Percentiles rank a stretch among this genome's conserved stretches.
Conservation (phyloP, 2,888 invertebrate species). For the Invenusta paracnida region DNA sequence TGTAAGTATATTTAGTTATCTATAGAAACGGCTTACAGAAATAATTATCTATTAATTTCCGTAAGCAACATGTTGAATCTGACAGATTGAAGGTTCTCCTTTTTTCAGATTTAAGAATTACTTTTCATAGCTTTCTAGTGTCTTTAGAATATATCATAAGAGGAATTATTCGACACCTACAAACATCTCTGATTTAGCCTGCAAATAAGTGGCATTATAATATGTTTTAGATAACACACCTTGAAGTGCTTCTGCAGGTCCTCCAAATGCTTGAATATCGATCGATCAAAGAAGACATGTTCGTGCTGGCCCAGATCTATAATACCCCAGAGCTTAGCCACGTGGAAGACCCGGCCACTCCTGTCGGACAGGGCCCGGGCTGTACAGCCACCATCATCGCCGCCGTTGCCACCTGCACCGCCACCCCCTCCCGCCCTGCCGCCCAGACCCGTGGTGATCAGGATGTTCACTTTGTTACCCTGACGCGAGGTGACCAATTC, state of each 20-base stretch:
- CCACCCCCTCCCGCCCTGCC: background rate
- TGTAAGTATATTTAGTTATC: too few relatives aligned
- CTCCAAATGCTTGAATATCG: constrained; percentile 58
- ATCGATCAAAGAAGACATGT: constrained; percentile 61
- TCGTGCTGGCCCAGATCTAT: constrained; percentile 61
- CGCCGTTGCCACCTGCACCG: background rate
- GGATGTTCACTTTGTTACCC: constrained; percentile 41
- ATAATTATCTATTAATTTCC: too few relatives aligned
- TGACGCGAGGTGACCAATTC: constrained; percentile 28
- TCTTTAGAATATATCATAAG: too few relatives aligned
- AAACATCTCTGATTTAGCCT: too few relatives aligned
- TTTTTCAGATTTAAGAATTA: too few relatives aligned
- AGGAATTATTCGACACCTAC: too few relatives aligned
- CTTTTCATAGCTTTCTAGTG: too few relatives aligned
- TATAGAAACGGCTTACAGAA: too few relatives aligned
- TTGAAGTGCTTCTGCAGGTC: constrained; percentile 57
- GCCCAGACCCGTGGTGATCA: constrained; percentile 27
- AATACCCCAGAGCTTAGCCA: constrained; percentile 61
- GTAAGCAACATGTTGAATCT: too few relatives aligned
- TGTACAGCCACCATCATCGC: background rate
- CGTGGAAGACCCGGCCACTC: constrained; percentile 59
- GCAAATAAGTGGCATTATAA: too few relatives aligned
- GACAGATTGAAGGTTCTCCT: too few relatives aligned
- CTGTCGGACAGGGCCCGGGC: constrained; percentile 52
- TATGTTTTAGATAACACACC: too few relatives aligned